Percentiles rank a stretch among this genome's conserved stretches.
phyloP scores from a whole-genome alignment of 2,888 invertebrate species.

The Ametastegia equiseti region DNA sequence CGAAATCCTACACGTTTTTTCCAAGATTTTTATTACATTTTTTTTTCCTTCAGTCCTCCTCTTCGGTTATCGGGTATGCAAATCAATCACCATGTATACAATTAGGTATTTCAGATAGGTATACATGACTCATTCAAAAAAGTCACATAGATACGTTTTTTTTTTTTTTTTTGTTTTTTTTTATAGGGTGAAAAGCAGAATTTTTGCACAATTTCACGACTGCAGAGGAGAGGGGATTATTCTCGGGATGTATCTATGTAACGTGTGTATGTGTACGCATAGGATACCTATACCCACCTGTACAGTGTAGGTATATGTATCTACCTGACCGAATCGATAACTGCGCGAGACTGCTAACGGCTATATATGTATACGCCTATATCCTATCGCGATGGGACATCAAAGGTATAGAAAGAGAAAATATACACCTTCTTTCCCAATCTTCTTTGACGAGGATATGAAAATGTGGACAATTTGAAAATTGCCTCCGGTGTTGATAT shows the following conservation, averaged over 20 bases:
- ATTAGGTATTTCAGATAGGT: not conserved
- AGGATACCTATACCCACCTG: not conserved
- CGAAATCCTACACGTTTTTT: too few species aligned
- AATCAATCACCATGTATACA: not conserved
- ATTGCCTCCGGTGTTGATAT: not conserved
- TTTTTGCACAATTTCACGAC: not conserved
- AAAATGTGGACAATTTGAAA: not conserved
- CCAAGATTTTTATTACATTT: too few species aligned
- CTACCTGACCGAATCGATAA: conserved; percentile 32
- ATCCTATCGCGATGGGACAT: not conserved
- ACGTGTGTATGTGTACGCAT: too few species aligned
- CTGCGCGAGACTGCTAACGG: conserved; percentile 19
- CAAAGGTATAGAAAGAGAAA: not conserved
- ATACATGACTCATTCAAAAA: not conserved
- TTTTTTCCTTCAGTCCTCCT: not conserved
- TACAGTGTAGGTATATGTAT: not conserved
- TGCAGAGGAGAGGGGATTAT: too few species aligned
- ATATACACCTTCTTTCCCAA: not conserved
- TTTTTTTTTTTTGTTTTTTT: not conserved
- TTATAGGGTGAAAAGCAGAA: too few species aligned
- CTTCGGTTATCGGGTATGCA: not conserved
- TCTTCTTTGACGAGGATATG: too few species aligned
- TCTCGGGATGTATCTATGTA: too few species aligned
- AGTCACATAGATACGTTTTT: not conserved
- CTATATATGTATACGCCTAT: too few species aligned